phyloP scores from a whole-genome alignment of 2,888 invertebrate genomes.

The Drosophila borealis region DNA sequence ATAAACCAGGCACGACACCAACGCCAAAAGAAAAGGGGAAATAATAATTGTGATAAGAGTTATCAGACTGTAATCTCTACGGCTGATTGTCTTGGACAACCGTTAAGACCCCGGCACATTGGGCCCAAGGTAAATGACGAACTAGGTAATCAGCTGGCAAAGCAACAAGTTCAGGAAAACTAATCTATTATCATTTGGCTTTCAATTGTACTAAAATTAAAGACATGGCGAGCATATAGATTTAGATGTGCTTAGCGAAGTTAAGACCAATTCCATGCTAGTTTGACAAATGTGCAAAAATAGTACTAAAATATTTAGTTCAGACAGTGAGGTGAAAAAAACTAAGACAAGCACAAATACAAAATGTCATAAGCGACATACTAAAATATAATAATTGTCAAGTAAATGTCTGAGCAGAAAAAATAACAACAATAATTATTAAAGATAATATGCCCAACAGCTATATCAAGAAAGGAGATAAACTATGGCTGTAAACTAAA shows the following conservation, averaged over 20 bases:
- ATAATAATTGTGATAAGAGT: conserved; percentile 33
- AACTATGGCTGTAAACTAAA: background rate
- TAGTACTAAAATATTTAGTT: no score
- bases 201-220: conserved; percentile 1
- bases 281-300: no score
- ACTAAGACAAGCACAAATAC: no score
- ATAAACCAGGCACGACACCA: background rate
- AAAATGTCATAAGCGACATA: no score
- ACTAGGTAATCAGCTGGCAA: conserved; percentile 21
- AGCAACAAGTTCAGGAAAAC: conserved; percentile 9
- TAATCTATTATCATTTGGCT: conserved; percentile 2
- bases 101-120: conserved; percentile 29
- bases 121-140: conserved; percentile 42
- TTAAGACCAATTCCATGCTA: no score
- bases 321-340: no score
- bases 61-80: conserved; percentile 35
- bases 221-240: background rate
- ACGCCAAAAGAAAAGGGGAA: background rate
- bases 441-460: background rate
- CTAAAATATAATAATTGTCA: no score
- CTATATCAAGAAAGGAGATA: background rate
- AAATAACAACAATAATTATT: background rate
- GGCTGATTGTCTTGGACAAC: conserved; percentile 25
- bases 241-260: background rate
- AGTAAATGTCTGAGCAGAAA: background rate